A percentile compares a stretch with the other conserved stretches of the same genome.
Conservation (phyloP, 2,797 vertebrate species). For the Adelosebastes latens region DNA sequence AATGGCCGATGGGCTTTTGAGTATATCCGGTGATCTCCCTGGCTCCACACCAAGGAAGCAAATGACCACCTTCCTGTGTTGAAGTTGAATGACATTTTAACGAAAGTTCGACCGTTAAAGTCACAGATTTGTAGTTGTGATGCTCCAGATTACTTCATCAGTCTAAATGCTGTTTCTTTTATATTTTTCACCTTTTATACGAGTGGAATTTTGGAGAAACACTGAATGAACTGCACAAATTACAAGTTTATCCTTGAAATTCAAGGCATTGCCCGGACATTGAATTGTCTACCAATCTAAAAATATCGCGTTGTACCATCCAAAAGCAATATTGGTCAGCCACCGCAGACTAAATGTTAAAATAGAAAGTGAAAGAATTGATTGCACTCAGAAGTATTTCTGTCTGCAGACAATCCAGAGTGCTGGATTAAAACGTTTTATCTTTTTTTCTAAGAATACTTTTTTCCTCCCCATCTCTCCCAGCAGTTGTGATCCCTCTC, state of each 20-base stretch:
- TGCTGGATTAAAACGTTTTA: not conserved
- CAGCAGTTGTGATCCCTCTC: constrained; percentile 94
- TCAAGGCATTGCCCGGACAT: not conserved
- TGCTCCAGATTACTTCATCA: not conserved
- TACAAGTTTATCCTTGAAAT: not conserved
- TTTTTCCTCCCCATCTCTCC: not conserved
- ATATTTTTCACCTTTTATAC: not conserved
- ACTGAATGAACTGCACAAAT: not conserved
- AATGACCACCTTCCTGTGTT: not conserved
- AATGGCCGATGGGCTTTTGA: not conserved
- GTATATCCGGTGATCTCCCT: not conserved
- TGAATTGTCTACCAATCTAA: not conserved
- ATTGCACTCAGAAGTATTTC: constrained; percentile 16
- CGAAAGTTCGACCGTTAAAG: not conserved
- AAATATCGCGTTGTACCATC: not conserved
- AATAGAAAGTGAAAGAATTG: constrained; percentile 18
- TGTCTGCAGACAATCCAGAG: constrained; percentile 1
- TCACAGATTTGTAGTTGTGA: not conserved
- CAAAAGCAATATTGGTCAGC: constrained; percentile 8
- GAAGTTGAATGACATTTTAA: not conserved
- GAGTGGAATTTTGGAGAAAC: not conserved
- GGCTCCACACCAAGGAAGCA: not conserved
- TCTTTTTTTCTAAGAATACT: constrained; percentile 9
- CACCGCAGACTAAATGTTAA: not conserved
- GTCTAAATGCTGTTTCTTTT: not conserved